phyloP scores from a whole-genome alignment of 1,140 invertebrate species.

The Thrips palmi region DNA sequence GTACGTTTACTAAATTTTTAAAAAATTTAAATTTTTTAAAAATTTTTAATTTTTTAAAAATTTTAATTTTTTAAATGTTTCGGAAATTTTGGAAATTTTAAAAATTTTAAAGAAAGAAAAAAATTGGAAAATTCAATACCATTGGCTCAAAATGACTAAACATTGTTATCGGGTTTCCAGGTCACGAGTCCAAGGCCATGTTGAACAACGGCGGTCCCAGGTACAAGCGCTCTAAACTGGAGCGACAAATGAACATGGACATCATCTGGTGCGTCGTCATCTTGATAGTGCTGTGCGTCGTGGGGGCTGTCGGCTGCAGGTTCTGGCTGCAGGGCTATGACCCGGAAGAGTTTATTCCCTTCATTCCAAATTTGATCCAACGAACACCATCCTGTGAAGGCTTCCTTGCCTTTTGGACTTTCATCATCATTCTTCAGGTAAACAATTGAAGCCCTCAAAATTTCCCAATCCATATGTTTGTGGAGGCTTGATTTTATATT shows the following conservation, averaged over 20 bases:
- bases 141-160: constrained; percentile 1
- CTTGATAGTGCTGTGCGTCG: constrained; percentile 72
- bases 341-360: too few species aligned
- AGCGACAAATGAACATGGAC: constrained; percentile 87
- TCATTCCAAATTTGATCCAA: too few species aligned
- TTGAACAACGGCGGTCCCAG: constrained; percentile 90
- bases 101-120: not conserved
- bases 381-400: constrained; percentile 59
- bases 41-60: constrained; percentile 10
- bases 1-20: constrained; percentile 23
- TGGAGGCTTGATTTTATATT: constrained; percentile 4
- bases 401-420: constrained; percentile 84
- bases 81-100: too few species aligned
- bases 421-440: constrained; percentile 85
- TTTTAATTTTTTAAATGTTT: constrained; percentile 8
- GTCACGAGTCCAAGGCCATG: constrained; percentile 96
- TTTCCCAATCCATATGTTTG: not conserved
- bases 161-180: constrained; percentile 25
- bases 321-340: too few species aligned
- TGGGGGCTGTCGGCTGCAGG: constrained; percentile 76
- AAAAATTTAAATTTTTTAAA: constrained; percentile 5
- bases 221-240: constrained; percentile 84
- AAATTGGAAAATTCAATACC: not conserved
- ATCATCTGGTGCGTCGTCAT: constrained; percentile 94
- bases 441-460: constrained; percentile 12